Conservation (phyloP, 2,888 invertebrate genomes). For the Conchocele bisecta region DNA sequence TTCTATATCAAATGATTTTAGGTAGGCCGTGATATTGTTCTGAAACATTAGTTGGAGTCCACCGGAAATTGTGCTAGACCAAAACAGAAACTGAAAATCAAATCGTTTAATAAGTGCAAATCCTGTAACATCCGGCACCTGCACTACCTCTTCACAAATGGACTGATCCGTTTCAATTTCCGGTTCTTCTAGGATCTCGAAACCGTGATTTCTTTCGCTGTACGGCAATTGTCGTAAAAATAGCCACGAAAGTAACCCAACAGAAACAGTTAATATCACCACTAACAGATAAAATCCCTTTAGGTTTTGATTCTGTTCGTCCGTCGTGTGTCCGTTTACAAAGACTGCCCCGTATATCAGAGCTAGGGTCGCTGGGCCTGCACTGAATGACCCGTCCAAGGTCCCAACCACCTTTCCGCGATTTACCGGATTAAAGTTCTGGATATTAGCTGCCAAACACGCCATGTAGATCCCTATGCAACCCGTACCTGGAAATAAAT, state of each 20-base stretch:
- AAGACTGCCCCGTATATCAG: conserved; percentile 61
- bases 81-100: conserved; percentile 65
- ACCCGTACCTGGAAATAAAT: conserved; percentile 59
- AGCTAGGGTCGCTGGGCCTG: conserved; percentile 63
- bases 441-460: conserved; percentile 58
- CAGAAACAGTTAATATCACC: conserved; percentile 51
- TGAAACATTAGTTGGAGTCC: conserved; percentile 66
- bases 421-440: conserved; percentile 62
- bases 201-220: no score
- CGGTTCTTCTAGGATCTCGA: conserved; percentile 1
- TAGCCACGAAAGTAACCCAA: conserved; percentile 53
- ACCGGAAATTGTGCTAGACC: conserved; percentile 64
- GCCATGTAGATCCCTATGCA: conserved; percentile 68
- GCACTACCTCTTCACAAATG: conserved; percentile 21
- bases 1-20: conserved; percentile 62
- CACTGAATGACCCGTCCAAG: conserved; percentile 66
- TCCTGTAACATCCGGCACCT: conserved; percentile 55
- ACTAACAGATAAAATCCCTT: conserved; percentile 63
- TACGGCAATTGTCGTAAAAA: conserved; percentile 45
- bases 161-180: conserved; percentile 12
- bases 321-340: conserved; percentile 49
- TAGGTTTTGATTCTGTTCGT: conserved; percentile 63
- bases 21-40: conserved; percentile 63
- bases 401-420: conserved; percentile 65
- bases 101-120: conserved; percentile 49